Conservation (phyloP, 2,888 invertebrate species). For the Luffia ferchaultella region DNA sequence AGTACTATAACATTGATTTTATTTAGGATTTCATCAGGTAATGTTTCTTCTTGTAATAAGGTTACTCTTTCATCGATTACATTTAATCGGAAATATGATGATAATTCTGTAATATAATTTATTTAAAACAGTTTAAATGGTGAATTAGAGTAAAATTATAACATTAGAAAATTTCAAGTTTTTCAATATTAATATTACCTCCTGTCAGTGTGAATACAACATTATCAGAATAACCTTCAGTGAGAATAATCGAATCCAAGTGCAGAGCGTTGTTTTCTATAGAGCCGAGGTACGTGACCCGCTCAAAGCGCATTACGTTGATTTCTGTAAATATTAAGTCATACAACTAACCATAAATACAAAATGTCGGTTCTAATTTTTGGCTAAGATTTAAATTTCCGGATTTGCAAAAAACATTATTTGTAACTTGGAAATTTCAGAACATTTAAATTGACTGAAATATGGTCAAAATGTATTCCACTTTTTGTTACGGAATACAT, state of each 20-base stretch:
- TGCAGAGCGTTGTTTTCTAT: slow-evolving; percentile 22
- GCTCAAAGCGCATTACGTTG: slow-evolving; percentile 28
- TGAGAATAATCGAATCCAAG: slow-evolving; percentile 27
- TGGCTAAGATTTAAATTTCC: too few species aligned
- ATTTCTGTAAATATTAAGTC: slow-evolving; percentile 16
- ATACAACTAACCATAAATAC: too few species aligned
- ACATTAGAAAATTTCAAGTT: too few species aligned
- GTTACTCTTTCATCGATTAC: slow-evolving; percentile 13
- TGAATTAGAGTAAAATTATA: too few species aligned
- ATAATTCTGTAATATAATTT: not conserved
- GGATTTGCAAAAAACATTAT: too few species aligned
- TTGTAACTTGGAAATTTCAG: too few species aligned
- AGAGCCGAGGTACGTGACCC: slow-evolving; percentile 29
- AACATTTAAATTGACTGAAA: too few species aligned
- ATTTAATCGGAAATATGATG: not conserved
- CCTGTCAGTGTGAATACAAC: slow-evolving; percentile 21
- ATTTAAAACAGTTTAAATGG: too few species aligned
- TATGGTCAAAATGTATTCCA: too few species aligned
- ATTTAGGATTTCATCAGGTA: slow-evolving; percentile 16
- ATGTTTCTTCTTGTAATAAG: slow-evolving; percentile 13
- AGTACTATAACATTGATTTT: slow-evolving; percentile 18
- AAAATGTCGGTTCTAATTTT: too few species aligned
- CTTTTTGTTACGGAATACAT: too few species aligned
- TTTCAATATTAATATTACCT: slow-evolving; percentile 6
- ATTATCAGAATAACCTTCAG: slow-evolving; percentile 24